Base-by-base conservation (phyloP, 2,888 invertebrate species). In the Phymatocera aterrima region DNA sequence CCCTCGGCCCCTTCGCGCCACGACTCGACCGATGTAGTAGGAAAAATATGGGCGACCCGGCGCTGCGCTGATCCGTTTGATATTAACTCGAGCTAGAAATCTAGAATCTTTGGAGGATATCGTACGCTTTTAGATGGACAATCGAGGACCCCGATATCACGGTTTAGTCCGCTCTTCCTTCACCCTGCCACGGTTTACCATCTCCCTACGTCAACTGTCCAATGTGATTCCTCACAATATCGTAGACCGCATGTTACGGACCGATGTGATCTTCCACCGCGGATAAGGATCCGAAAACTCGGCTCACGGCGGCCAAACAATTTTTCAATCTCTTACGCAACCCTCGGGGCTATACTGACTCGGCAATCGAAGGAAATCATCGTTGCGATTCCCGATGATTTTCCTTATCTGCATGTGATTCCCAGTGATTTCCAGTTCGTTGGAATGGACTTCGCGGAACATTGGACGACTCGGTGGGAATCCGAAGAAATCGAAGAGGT, bases 61-160 rank as follows among this genome's bases (percentile, higher is more conserved):
- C 48, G 34, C 46, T 46, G 31, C 31, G 57, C 34, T 60, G 57
- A 60, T 75, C 75, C 75, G 60, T 60, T 60, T 60, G 75, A 75
- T 75, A 75, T 75, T 54, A 75, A 75, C 18, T 57, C 24, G 60
- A 75, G 60, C 54, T 6, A n/a, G n/a, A n/a, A n/a, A n/a, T n/a
- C 51, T 10, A n/a, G 43, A 75, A 75, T 75, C 37, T 75, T 75
- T 57, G 57, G 57, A 37, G 75, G 57, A 57, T n/a, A n/a, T 75
- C 75, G 60, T 18, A 12, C 40, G 24, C 37, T 40, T 34, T 43
- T 21, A 51, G 72, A 51, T 51, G 51, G 72, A 75, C 75, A 75
- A 75, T 75, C 75, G 12, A 54, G 51, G 37, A 24, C 37, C 60
- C 34, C 75, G 40, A 75, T 75, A 75, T 75, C 57, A 57, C 21